Conservation (phyloP, 2,113 vertebrate species). For the Canis aureus region DNA sequence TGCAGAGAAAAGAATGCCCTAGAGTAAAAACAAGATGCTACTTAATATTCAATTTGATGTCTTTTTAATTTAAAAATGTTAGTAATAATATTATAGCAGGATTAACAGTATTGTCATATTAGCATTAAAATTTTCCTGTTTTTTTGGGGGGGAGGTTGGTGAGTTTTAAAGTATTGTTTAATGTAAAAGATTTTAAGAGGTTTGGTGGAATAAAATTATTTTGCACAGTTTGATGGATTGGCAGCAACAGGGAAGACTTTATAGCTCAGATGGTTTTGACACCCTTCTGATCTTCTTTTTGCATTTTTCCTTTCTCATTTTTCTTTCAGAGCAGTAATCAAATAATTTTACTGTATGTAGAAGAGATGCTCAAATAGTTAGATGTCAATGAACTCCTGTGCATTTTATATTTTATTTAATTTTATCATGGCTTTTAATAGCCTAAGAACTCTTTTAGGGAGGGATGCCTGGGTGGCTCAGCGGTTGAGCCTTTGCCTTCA, state of each 20-base stretch:
- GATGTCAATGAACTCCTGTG: conserved; percentile 68
- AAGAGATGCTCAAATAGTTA: conserved; percentile 30
- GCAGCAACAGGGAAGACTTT: conserved; percentile 2
- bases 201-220: conserved; percentile 63
- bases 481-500: too few species aligned
- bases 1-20: neutral
- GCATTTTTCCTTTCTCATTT: conserved; percentile 68
- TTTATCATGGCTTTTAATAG: conserved; percentile 41
- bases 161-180: conserved; percentile 72
- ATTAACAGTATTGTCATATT: conserved; percentile 64
- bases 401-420: too few species aligned
- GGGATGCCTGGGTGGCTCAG: too few species aligned
- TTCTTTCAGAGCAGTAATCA: conserved; percentile 68
- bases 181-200: conserved; percentile 66
- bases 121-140: conserved; percentile 56
- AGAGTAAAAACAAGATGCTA: conserved; percentile 24
- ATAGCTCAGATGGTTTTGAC: conserved; percentile 49
- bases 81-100: neutral
- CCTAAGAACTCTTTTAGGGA: too few species aligned
- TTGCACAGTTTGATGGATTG: conserved; percentile 70
- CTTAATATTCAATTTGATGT: conserved; percentile 31
- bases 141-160: conserved; percentile 50
- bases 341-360: conserved; percentile 63
- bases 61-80: conserved; percentile 41
- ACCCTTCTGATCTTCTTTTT: conserved; percentile 60